phyloP scores from a whole-genome alignment of 2,113 vertebrate species.

The Macquaria ambigua region DNA sequence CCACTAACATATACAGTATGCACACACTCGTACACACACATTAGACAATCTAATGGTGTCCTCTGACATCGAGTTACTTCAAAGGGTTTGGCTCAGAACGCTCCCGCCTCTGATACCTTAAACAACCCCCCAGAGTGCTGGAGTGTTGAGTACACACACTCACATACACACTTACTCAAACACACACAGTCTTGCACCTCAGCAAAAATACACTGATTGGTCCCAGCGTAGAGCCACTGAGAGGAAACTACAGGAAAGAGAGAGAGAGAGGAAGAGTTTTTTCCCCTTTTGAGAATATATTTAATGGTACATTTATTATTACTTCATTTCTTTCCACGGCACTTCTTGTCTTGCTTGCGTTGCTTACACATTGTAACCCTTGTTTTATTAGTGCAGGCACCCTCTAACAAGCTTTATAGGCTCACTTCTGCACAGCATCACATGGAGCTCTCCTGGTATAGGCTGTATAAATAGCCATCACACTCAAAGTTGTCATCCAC shows the following conservation, averaged over 20 bases:
- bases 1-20: not conserved
- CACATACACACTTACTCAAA: conserved; percentile 38
- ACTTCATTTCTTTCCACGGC: conserved; percentile 34
- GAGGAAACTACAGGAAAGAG: conserved; percentile 23
- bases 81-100: conserved; percentile 71
- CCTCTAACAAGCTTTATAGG: conserved; percentile 49
- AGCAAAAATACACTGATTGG: conserved; percentile 76
- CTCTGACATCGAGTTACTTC: conserved; percentile 78
- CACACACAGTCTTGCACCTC: conserved; percentile 60
- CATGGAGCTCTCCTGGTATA: not conserved
- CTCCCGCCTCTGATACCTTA: conserved; percentile 70
- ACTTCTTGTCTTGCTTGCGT: conserved; percentile 34
- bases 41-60: conserved; percentile 60
- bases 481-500: conserved; percentile 12
- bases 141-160: conserved; percentile 47
- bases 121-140: conserved; percentile 64
- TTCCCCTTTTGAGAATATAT: conserved; percentile 41
- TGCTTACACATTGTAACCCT: conserved; percentile 30
- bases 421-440: conserved; percentile 30
- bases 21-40: conserved; percentile 31
- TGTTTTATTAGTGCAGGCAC: conserved; percentile 46
- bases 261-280: not conserved
- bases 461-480: conserved; percentile 23
- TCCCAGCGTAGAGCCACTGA: conserved; percentile 73
- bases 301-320: conserved; percentile 61